Conservation (phyloP, 2,888 invertebrate genomes). For the Eilema depressum region DNA sequence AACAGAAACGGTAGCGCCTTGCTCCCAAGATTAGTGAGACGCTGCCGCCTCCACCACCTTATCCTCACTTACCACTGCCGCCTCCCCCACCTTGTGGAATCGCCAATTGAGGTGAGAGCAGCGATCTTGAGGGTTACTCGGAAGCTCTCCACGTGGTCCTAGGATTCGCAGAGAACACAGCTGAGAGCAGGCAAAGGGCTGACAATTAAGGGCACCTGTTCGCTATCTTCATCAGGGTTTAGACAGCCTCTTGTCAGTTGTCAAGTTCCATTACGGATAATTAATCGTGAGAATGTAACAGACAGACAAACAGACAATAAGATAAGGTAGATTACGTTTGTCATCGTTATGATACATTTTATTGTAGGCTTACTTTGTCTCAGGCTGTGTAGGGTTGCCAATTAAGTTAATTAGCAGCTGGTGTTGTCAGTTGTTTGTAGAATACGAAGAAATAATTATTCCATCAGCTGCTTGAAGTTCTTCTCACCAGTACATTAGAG, state of each 20-base stretch:
- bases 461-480: not conserved
- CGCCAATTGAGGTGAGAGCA: too few relatives aligned
- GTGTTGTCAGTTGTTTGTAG: not conserved
- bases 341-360: not conserved
- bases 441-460: not conserved
- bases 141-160: too few relatives aligned
- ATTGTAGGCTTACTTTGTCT: not conserved
- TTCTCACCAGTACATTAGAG: too few relatives aligned
- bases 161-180: too few relatives aligned
- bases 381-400: not conserved
- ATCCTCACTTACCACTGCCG: too few relatives aligned
- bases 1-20: too few relatives aligned
- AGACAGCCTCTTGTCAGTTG: not conserved
- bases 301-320: slow-evolving; percentile 9
- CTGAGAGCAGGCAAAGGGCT: too few relatives aligned
- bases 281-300: not conserved
- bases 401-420: slow-evolving; percentile 12
- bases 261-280: not conserved
- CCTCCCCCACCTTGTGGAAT: too few relatives aligned
- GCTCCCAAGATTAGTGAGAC: too few relatives aligned
- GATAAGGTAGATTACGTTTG: slow-evolving; percentile 2
- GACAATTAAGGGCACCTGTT: too few relatives aligned
- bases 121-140: too few relatives aligned
- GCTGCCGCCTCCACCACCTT: too few relatives aligned
- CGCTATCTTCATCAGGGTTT: not conserved